Evolutionary conservation across 2,888 invertebrate species (phyloP), one percentile per base, ranked within the genome.

Genomic region (Mesoligia furuncula): DNA sequence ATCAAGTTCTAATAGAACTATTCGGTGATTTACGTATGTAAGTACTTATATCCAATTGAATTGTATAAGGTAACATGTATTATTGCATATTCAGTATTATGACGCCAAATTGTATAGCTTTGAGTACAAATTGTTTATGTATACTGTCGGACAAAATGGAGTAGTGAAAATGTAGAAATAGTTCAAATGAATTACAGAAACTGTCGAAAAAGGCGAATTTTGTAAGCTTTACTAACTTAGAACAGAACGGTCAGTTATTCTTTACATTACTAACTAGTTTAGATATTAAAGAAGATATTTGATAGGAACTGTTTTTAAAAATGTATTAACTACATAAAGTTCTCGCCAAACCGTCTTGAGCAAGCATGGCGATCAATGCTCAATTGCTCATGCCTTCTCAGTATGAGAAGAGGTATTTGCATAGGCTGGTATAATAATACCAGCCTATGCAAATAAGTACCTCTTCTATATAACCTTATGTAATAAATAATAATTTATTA

Each of bases 21-120:
- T 73, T 65, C 66, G 8, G 54, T 78, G 51, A 75, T 64, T 39
- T 72, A 31, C 27, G 0, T 77, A 70, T 77, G 77, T n/a, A n/a
- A n/a, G n/a, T 80, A 87, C 72, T 80, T 80, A 77, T 69, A 75
- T 42, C 62, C 54, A 73, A 76, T 85, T 81, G 48, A 75, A 80
- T 77, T 79, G 59, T 80, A 82, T 74, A 75, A 64, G 39, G 74
- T 71, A 85, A 57, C 70, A 64, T 85, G 87, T 91, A 88, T 89
- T 90, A 90, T 82, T 65, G 75, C 84, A 89, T 88, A 89, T 87
- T 85, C 90, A 93, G 93, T 93, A 93, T 93, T 93, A 90, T 87
- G 75, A 88, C 85, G 92, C 92, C 92, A 92, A 93, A 93, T 88
- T 87, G 83, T 89, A 76, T 90, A 83, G 88, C 86, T 90, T 88